Evolutionary conservation across 1,140 invertebrate species (phyloP), one percentile per base, ranked within the genome.

Genomic region (Dreissena polymorpha): DNA sequence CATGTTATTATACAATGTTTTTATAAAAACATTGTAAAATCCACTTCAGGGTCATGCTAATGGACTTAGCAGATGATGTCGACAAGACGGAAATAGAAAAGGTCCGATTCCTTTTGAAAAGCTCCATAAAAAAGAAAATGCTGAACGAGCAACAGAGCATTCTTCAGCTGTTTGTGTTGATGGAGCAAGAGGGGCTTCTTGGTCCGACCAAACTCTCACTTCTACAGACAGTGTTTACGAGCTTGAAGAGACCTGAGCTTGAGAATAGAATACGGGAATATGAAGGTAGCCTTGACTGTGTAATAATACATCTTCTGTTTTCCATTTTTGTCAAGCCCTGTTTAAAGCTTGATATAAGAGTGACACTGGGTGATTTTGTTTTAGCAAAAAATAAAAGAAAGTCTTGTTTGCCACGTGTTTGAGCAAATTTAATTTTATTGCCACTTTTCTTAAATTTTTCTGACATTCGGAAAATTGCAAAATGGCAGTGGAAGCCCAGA

Each of bases 121-220:
- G 76, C 6, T 29, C 39, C 29, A 69, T 78, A 23, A 49, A 65
- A 13, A 78, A 78, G 65, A 78, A 70, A 57, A 16, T 60, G 12
- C 13, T 78, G 18, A 78, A 68, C 57, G 64, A 68, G 2, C n/a
- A n/a, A 60, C 49, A 29, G 21, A 55, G 64, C 6, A 13, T 78
- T 21, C 23, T 70, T 0, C 49, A 78, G 50, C 21, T 78, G 39
- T 57, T 78, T 55, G 49, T 78, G 10, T 57, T 78, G 49, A 55
- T 78, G 67, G 76, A 78, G 16, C 76, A 78, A n/a, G 76, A 78
- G 49, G 76, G 65, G 10, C 27, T 78, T 12, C 14, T 78, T 16
- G n/a, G 64, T 0, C 49, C 13, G 10, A 53, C 53, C 13, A 55
- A 69, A 50, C 23, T 78, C 53, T 8, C 68, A 8, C 25, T 70